These are phyloP conservation scores for Luffia ferchaultella DNA, from an alignment of 2,888 invertebrate genomes.

Conservation along the genomic window DNA sequence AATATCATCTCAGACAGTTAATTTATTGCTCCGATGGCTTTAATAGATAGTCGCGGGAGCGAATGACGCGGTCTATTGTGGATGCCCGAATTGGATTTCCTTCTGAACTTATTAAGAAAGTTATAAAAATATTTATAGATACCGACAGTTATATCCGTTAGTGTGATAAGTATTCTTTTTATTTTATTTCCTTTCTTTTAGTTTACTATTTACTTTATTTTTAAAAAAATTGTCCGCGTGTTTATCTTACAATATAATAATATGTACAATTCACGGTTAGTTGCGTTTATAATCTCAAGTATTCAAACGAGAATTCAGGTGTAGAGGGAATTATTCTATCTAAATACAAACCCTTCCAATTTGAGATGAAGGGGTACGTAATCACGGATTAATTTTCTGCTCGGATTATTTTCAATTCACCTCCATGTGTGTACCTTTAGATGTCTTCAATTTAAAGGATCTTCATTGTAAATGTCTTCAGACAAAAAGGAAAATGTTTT, in stretches of 20 bases:
- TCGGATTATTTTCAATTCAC: constrained; percentile 63
- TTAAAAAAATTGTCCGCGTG: no score
- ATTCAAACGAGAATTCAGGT: no score
- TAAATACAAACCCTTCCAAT: constrained; percentile 27
- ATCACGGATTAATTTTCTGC: constrained; percentile 66
- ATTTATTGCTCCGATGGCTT: constrained; percentile 4
- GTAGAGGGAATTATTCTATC: constrained; percentile 3
- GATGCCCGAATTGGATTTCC: not conserved
- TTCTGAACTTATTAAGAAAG: not conserved
- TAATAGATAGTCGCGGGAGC: not conserved
- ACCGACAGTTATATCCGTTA: no score
- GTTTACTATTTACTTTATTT: no score
- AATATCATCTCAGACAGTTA: constrained; percentile 1
- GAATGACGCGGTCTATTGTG: not conserved
- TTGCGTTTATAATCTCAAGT: no score
- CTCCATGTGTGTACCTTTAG: constrained; percentile 32
- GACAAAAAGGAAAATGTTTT: not conserved
- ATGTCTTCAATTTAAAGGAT: constrained; percentile 49
- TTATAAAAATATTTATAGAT: not conserved
- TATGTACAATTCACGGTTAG: no score
- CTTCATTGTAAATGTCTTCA: constrained; percentile 3
- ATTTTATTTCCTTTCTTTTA: no score
- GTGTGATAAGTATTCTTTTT: no score
- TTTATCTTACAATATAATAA: no score
- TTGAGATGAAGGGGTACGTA: constrained; percentile 36